These are phyloP conservation scores for Oryzaephilus surinamensis DNA, from an alignment of 1,140 invertebrate species.

Conservation along the genomic window DNA sequence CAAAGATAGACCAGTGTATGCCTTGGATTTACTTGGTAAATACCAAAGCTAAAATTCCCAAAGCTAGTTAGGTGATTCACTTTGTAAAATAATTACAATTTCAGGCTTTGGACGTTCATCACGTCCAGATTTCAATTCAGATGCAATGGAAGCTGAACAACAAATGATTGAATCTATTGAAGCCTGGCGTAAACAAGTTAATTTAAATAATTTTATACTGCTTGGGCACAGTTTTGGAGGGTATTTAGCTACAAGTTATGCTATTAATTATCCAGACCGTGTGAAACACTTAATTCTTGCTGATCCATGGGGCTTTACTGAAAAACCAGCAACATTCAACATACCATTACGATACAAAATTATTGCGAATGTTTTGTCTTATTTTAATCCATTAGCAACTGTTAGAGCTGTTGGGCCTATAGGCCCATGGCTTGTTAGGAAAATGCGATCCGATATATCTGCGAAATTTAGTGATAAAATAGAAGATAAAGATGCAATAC, in stretches of 20 bases:
- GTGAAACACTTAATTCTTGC: conserved; percentile 87
- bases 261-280: conserved; percentile 70
- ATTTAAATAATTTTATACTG: conserved; percentile 81
- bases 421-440: conserved; percentile 76
- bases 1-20: conserved; percentile 74
- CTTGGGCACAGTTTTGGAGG: conserved; percentile 94
- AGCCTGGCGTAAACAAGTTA: conserved; percentile 84
- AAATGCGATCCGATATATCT: conserved; percentile 76
- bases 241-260: conserved; percentile 84
- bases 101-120: conserved; percentile 89
- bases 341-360: conserved; percentile 62
- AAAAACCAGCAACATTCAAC: conserved; percentile 56
- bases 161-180: conserved; percentile 90
- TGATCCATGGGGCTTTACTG: conserved; percentile 97
- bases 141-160: conserved; percentile 71
- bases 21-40: conserved; percentile 81
- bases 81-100: conserved; percentile 7
- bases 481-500: too few species aligned
- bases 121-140: conserved; percentile 71
- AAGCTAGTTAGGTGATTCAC: conserved; percentile 1
- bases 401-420: conserved; percentile 82
- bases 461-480: too few species aligned
- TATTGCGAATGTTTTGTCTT: conserved; percentile 49
- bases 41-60: not conserved
- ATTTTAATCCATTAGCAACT: conserved; percentile 87